Evolutionary conservation across 1,140 invertebrate genomes (phyloP).

Genomic region (Drusus annulatus): DNA sequence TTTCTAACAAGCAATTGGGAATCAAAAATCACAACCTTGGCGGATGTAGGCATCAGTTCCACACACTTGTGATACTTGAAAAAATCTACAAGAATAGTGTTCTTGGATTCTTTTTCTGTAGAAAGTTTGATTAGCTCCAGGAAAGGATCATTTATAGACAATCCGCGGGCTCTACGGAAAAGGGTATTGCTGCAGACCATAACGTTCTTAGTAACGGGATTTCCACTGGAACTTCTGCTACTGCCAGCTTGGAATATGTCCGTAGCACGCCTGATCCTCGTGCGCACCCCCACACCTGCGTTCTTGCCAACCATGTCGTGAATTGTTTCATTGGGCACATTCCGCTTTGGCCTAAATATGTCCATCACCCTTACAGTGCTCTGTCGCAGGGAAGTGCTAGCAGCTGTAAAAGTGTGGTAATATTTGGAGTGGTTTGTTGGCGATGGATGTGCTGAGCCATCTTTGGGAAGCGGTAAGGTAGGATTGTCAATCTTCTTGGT

Average conservation of each 20-base stretch:
- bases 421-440: constrained; percentile 72
- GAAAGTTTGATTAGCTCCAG: neutral
- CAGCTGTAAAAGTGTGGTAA: constrained; percentile 78
- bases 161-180: constrained; percentile 30
- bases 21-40: constrained; percentile 99
- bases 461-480: constrained; percentile 62
- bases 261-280: neutral
- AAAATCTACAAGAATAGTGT: constrained; percentile 97
- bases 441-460: constrained; percentile 77
- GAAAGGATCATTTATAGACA: constrained; percentile 32
- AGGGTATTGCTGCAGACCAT: constrained; percentile 21
- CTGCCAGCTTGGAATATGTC: constrained; percentile 16
- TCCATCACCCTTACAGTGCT: constrained; percentile 92
- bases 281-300: neutral
- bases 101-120: constrained; percentile 71
- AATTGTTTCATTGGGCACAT: neutral
- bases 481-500: neutral
- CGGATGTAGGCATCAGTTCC: constrained; percentile 98
- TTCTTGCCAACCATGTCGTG: neutral
- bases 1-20: constrained; percentile 99
- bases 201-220: constrained; percentile 6
- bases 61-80: constrained; percentile 99
- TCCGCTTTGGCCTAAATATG: constrained; percentile 83
- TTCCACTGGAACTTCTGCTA: neutral
- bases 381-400: constrained; percentile 66